These are phyloP conservation scores for Xiphorhynchus erythropygius DNA, from an alignment of 2,797 vertebrate species.

Conservation along the genomic window DNA sequence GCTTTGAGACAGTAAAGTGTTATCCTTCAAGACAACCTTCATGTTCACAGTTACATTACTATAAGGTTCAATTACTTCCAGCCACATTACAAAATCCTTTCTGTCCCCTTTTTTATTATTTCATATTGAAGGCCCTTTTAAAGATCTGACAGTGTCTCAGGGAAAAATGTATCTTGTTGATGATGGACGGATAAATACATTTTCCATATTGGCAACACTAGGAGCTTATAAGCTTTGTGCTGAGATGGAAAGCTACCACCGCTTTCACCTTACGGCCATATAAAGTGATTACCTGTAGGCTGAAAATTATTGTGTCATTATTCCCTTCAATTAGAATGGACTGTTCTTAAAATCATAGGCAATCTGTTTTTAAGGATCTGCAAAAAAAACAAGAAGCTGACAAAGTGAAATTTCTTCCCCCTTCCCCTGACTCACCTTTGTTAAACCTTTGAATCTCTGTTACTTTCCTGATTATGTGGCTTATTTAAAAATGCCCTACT, in stretches of 20 bases:
- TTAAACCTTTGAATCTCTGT: conserved; percentile 5
- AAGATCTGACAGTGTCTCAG: not conserved
- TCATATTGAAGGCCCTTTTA: not conserved
- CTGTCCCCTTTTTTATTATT: not conserved
- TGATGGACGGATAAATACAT: not conserved
- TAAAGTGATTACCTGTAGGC: conserved; percentile 29
- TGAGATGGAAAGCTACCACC: not conserved
- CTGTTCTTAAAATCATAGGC: conserved; percentile 16
- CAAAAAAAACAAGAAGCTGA: not conserved
- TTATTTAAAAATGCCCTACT: conserved; percentile 47
- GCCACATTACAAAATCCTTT: not conserved
- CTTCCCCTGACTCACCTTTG: not conserved
- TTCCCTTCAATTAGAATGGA: not conserved
- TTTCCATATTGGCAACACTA: not conserved
- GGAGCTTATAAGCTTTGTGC: not conserved
- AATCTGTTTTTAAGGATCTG: conserved; percentile 7
- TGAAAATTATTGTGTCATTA: conserved; percentile 50
- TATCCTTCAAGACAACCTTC: not conserved
- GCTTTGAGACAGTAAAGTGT: not conserved
- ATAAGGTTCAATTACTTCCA: not conserved
- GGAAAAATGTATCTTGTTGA: not conserved
- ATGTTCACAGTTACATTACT: not conserved
- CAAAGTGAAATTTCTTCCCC: not conserved
- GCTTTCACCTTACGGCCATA: not conserved
- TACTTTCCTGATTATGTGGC: not conserved